Evolutionary conservation across 2,888 invertebrate species (phyloP), one percentile per base, ranked within the genome.

Genomic region (Microctonus brassicae): DNA sequence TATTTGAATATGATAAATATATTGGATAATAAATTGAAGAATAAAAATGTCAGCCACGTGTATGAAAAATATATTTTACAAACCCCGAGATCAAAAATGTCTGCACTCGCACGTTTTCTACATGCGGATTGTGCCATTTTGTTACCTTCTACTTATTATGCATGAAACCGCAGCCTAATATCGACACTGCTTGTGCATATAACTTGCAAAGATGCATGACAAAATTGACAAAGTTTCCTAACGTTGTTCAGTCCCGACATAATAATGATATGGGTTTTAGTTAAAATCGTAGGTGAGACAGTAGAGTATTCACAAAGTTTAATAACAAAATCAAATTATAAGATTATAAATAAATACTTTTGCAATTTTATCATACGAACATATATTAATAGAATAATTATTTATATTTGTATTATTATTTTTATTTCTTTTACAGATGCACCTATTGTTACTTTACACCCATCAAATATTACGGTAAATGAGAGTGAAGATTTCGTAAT

Each of bases 361-460:
- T n/a, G n/a, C n/a, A n/a, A n/a, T n/a, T n/a, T n/a, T n/a, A n/a
- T n/a, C n/a, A n/a, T n/a, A n/a, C n/a, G n/a, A n/a, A n/a, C n/a
- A n/a, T n/a, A n/a, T n/a, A n/a, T n/a, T n/a, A n/a, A n/a, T n/a
- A n/a, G n/a, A 52, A 29, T 62, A 24, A 69, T 34, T 53, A 57
- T 69, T 29, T 29, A 58, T 29, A 57, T 66, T 4, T 66, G 34
- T 36, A 77, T 70, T 75, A 77, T 70, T 75, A 64, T 34, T 73
- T 71, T 52, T 24, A 20, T 36, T 63, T 72, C 62, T 71, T 75
- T 66, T 81, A 88, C 90, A 97, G 97, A 96, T 91, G 94, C 95
- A 0, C 97, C 97, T 4, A 93, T 95, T 70, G 94, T 97, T 3
- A 90, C 89, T 70, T 92, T 96, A 67, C 91, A 90, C 63, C 95